phyloP scores from a whole-genome alignment of 2,888 invertebrate species.

The Nipponacmea schrenckii region DNA sequence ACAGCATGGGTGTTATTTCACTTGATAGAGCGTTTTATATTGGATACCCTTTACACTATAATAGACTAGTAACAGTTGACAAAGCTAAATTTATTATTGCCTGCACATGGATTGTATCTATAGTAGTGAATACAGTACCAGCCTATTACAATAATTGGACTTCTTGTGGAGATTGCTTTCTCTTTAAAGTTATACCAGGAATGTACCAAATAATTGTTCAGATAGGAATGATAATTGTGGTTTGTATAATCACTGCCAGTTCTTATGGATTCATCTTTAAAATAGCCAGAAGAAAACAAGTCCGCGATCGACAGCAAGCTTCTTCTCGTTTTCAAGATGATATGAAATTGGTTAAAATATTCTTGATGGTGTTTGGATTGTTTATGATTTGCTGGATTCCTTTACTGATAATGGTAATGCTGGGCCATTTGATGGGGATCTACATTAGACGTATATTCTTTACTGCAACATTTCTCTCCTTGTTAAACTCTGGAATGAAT shows the following conservation, averaged over 20 bases:
- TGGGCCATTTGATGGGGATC: background rate
- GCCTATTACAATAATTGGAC: constrained; percentile 9
- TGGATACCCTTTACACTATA: background rate
- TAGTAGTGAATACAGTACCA: background rate
- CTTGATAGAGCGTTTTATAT: constrained; percentile 23
- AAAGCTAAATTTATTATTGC: background rate
- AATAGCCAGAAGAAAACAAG: background rate
- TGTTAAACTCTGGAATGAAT: constrained; percentile 11
- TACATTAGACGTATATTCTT: background rate
- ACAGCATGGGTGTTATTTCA: constrained; percentile 21
- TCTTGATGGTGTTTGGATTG: constrained; percentile 8
- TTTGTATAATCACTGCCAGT: background rate
- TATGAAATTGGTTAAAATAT: constrained; percentile 8
- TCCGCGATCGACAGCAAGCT: background rate
- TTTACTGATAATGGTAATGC: background rate
- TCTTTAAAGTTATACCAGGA: constrained; percentile 1
- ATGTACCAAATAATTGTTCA: background rate
- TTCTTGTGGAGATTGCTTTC: background rate
- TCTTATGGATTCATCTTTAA: constrained; percentile 1
- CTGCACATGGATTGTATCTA: background rate
- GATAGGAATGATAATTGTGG: background rate
- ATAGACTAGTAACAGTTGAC: background rate
- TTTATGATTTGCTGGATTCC: constrained; percentile 16
- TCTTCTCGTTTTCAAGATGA: background rate
- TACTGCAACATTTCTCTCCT: background rate